A percentile compares a stretch with the other conserved stretches of the same genome.
Conservation (phyloP, 2,888 invertebrate genomes). For the Drosophila fulvimacula region DNA sequence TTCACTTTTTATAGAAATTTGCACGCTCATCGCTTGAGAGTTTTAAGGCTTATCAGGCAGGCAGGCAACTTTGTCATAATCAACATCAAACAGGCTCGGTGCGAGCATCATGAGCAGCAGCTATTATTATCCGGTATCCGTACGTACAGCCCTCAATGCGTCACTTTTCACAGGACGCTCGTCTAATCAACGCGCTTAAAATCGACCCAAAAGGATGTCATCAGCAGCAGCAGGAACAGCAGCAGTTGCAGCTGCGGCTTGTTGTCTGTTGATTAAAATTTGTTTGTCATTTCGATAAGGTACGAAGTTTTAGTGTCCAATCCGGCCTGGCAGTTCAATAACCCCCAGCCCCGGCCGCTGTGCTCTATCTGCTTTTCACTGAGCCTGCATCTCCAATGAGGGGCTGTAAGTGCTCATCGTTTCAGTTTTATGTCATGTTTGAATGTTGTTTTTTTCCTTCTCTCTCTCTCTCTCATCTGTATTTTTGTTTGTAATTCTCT, state of each 20-base stretch:
- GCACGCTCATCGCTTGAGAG: conserved; percentile 76
- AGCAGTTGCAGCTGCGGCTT: conserved; percentile 57
- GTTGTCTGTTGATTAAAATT: conserved; percentile 74
- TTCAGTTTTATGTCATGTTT: conserved; percentile 55
- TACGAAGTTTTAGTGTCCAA: conserved; percentile 68
- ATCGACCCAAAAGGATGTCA: conserved; percentile 80
- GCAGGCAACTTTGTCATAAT: conserved; percentile 77
- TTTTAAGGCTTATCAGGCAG: conserved; percentile 71
- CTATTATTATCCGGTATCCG: conserved; percentile 74
- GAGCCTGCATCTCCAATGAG: conserved; percentile 41
- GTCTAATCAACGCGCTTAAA: conserved; percentile 75
- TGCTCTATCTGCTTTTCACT: conserved; percentile 64
- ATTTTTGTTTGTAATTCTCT: conserved; percentile 25
- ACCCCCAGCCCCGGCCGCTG: conserved; percentile 63
- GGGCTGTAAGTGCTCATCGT: conserved; percentile 57
- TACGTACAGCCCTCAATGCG: conserved; percentile 11
- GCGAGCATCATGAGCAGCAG: conserved; percentile 64
- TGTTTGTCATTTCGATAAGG: conserved; percentile 79
- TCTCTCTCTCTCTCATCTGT: conserved; percentile 1
- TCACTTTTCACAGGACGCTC: conserved; percentile 18
- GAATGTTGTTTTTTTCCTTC: conserved; percentile 17
- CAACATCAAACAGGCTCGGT: conserved; percentile 73
- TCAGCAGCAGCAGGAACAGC: conserved; percentile 73
- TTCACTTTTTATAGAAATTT: conserved; percentile 56
- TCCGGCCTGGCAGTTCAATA: conserved; percentile 68